Evolutionary conservation across 2,113 vertebrate genomes (phyloP).

Genomic region (Loxodonta africana): DNA sequence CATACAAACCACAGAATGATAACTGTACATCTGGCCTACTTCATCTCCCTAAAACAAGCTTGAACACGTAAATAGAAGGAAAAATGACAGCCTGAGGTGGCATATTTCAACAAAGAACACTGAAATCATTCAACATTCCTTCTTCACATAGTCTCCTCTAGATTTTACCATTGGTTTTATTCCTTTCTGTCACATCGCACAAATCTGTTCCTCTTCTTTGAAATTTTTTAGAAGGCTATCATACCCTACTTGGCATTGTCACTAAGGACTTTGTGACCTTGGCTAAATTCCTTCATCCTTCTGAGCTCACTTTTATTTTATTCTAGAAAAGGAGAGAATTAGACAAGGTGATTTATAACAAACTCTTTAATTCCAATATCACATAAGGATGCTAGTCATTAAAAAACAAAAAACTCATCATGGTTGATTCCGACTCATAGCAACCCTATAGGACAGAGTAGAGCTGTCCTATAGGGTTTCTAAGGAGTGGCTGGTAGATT

Average conservation of each 20-base stretch:
- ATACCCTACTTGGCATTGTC: not conserved
- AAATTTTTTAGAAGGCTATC: conserved; percentile 22
- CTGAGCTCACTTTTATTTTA: not conserved
- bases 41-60: not conserved
- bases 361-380: conserved; percentile 41
- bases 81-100: not conserved
- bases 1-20: not conserved
- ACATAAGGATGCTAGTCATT: not conserved
- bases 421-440: no score
- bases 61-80: not conserved
- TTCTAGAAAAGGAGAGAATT: conserved; percentile 36
- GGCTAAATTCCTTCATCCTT: not conserved
- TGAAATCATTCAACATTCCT: not conserved
- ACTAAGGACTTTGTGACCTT: not conserved
- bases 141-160: not conserved
- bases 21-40: not conserved
- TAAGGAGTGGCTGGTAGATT: no score
- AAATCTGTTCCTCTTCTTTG: conserved; percentile 1
- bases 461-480: no score
- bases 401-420: no score
- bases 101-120: not conserved
- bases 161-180: not conserved
- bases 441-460: no score
- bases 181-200: not conserved
- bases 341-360: not conserved